These are phyloP conservation scores for Phrynocephalus versicolor DNA, from an alignment of 2,113 vertebrate species.

Conservation along the genomic window DNA sequence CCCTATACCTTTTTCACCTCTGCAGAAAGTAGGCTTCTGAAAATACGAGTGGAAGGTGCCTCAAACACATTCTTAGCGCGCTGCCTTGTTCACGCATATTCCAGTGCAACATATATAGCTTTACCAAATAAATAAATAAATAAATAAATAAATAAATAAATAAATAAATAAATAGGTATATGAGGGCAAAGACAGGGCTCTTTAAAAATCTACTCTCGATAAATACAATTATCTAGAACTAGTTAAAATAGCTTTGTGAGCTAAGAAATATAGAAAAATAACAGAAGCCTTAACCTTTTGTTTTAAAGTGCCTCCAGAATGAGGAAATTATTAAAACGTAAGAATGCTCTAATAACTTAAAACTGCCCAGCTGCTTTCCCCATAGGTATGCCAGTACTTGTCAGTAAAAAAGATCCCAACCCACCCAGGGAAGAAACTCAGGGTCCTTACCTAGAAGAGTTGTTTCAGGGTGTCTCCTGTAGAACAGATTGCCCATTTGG, in stretches of 20 bases:
- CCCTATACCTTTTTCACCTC: constrained; percentile 44
- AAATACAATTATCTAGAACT: constrained; percentile 60
- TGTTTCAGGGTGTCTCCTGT: constrained; percentile 54
- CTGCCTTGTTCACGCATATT: constrained; percentile 47
- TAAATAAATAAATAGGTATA: constrained; percentile 56
- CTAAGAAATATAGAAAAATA: constrained; percentile 54
- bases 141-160: constrained; percentile 52
- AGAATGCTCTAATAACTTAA: constrained; percentile 47
- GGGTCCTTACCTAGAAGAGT: constrained; percentile 62
- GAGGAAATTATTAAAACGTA: constrained; percentile 53
- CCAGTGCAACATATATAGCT: constrained; percentile 41
- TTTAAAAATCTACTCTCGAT: constrained; percentile 54
- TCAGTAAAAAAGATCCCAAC: constrained; percentile 56
- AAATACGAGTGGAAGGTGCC: constrained; percentile 44
- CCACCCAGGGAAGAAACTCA: constrained; percentile 58
- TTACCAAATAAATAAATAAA: constrained; percentile 51
- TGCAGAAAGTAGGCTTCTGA: constrained; percentile 39
- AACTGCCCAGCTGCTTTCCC: constrained; percentile 53
- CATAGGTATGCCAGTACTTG: constrained; percentile 39
- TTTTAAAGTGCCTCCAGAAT: constrained; percentile 54
- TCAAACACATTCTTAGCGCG: constrained; percentile 46
- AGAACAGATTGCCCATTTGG: constrained; percentile 54
- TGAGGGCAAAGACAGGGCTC: constrained; percentile 55
- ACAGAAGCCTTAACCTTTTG: constrained; percentile 46
- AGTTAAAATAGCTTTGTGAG: constrained; percentile 57